Conservation (phyloP, 2,888 invertebrate species). For the Polyploca ridens region DNA sequence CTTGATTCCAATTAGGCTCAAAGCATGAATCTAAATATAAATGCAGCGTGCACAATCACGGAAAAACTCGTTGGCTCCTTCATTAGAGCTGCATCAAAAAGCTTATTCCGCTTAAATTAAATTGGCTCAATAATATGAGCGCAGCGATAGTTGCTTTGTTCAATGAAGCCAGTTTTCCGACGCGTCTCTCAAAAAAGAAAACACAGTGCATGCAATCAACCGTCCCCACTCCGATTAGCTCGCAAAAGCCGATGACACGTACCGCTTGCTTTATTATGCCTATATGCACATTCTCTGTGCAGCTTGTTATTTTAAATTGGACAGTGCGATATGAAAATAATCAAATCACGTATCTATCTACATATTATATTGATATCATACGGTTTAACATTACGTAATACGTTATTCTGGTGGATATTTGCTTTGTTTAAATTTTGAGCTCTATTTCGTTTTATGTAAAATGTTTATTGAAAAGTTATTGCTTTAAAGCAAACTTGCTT, state of each 20-base stretch:
- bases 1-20: constrained; percentile 12
- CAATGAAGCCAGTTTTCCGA: constrained; percentile 67
- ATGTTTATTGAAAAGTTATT: too few relatives aligned
- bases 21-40: background rate
- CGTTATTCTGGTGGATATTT: constrained; percentile 24
- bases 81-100: constrained; percentile 61
- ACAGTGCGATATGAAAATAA: constrained; percentile 47
- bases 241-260: constrained; percentile 70
- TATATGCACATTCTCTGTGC: constrained; percentile 52
- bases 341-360: constrained; percentile 34
- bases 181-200: constrained; percentile 57
- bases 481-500: too few relatives aligned
- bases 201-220: constrained; percentile 71
- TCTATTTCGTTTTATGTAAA: too few relatives aligned
- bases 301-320: constrained; percentile 77
- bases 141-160: constrained; percentile 71
- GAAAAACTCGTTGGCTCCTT: constrained; percentile 45
- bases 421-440: too few relatives aligned
- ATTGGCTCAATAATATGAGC: constrained; percentile 74
- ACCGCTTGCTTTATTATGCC: constrained; percentile 62
- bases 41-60: constrained; percentile 43
- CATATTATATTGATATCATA: background rate
- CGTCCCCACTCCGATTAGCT: constrained; percentile 70
- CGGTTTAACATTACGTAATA: constrained; percentile 30
- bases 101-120: constrained; percentile 69